Percentiles rank a stretch among this genome's conserved stretches.
phyloP scores from a whole-genome alignment of 1,140 invertebrate genomes.

The Megalopta genalis region DNA sequence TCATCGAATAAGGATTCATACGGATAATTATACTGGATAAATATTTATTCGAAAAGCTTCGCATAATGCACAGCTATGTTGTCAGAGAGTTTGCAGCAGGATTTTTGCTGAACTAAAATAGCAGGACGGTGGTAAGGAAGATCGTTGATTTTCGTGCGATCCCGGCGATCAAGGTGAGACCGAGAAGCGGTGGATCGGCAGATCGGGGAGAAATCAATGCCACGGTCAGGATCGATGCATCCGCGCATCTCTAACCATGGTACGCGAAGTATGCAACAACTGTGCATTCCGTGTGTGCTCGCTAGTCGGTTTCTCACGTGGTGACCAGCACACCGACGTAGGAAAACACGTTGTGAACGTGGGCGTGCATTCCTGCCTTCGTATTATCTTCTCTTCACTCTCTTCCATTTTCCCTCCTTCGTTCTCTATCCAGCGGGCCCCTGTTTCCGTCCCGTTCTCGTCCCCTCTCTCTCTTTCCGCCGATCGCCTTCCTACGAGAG shows the following conservation, averaged over 20 bases:
- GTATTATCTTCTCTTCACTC: conserved; percentile 72
- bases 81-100: too few species aligned
- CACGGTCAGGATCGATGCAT: conserved; percentile 66
- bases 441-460: conserved; percentile 22
- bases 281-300: conserved; percentile 71
- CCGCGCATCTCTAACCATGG: conserved; percentile 68
- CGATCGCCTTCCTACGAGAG: conserved; percentile 35
- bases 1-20: too few species aligned
- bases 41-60: too few species aligned
- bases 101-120: too few species aligned
- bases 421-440: conserved; percentile 21
- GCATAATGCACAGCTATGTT: too few species aligned
- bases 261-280: conserved; percentile 71
- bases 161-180: not conserved
- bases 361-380: conserved; percentile 77
- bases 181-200: not conserved
- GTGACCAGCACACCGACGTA: conserved; percentile 71
- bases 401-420: conserved; percentile 29
- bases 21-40: too few species aligned
- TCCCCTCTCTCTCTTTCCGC: conserved; percentile 26
- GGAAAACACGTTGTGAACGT: conserved; percentile 75
- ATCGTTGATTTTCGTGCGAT: conserved; percentile 6
- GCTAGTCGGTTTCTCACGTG: conserved; percentile 72
- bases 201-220: conserved; percentile 53
- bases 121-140: not conserved